These are phyloP conservation scores for Parnassius orleans DNA, from an alignment of 2,888 invertebrate genomes.

Conservation along the genomic window DNA sequence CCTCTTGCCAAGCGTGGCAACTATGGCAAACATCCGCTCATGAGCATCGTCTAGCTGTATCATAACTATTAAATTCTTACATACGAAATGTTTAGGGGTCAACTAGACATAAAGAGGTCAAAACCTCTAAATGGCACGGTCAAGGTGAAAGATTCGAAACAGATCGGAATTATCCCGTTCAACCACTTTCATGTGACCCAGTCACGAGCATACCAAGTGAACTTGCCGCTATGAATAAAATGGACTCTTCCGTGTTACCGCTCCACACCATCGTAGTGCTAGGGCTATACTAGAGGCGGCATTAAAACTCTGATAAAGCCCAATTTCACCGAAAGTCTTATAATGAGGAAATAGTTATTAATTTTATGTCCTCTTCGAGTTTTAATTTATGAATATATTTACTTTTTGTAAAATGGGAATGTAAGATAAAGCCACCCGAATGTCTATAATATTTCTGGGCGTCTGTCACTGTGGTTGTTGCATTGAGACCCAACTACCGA, in stretches of 20 bases:
- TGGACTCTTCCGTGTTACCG: slow-evolving; percentile 30
- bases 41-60: too few relatives aligned
- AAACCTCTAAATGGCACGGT: slow-evolving; percentile 24
- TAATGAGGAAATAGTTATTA: too few relatives aligned
- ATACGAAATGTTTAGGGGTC: neutral
- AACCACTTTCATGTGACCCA: slow-evolving; percentile 30
- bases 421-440: too few relatives aligned
- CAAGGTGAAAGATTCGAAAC: slow-evolving; percentile 24
- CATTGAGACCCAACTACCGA: too few relatives aligned
- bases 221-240: slow-evolving; percentile 26
- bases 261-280: slow-evolving; percentile 4
- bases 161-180: slow-evolving; percentile 2
- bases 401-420: too few relatives aligned
- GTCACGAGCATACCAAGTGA: slow-evolving; percentile 25
- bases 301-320: neutral
- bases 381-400: too few relatives aligned
- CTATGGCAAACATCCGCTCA: too few relatives aligned
- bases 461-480: too few relatives aligned
- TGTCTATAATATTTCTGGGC: too few relatives aligned
- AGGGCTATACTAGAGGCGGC: slow-evolving; percentile 16
- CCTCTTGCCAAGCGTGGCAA: too few relatives aligned
- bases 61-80: neutral
- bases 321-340: too few relatives aligned
- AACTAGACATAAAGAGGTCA: slow-evolving; percentile 14
- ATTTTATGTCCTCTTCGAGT: too few relatives aligned